Conservation (phyloP, 2,888 invertebrate genomes). For the Andrena praecox region DNA sequence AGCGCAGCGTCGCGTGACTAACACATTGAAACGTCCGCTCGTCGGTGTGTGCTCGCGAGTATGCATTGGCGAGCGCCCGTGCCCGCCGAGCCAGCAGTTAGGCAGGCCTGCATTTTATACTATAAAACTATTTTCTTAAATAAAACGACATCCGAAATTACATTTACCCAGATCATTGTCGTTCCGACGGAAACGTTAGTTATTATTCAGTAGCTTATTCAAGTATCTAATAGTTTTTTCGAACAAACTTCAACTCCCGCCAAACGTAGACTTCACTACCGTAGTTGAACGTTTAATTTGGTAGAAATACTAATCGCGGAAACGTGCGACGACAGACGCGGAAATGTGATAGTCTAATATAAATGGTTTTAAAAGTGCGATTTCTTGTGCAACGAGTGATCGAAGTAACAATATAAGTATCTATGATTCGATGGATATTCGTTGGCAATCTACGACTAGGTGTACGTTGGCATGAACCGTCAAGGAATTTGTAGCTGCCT, state of each 20-base stretch:
- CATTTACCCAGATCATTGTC: constrained; percentile 7
- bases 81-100: too few species aligned
- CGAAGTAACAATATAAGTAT: constrained; percentile 15
- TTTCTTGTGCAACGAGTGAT: background rate
- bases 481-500: constrained; percentile 64
- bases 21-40: too few species aligned
- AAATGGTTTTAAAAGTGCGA: background rate
- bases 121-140: constrained; percentile 50
- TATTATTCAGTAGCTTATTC: constrained; percentile 15
- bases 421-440: constrained; percentile 22
- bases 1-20: too few species aligned
- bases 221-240: background rate
- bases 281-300: background rate
- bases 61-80: too few species aligned
- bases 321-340: background rate
- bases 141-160: constrained; percentile 26
- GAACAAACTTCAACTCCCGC: background rate
- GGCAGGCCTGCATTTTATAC: constrained; percentile 43
- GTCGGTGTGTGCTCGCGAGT: too few species aligned
- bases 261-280: constrained; percentile 4
- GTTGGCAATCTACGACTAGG: constrained; percentile 18
- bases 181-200: constrained; percentile 5
- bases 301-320: background rate
- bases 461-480: constrained; percentile 25
- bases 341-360: background rate